Percentiles rank a stretch among this genome's conserved stretches.
Conservation (phyloP, 2,888 invertebrate genomes). For the Tiphia femorata region DNA sequence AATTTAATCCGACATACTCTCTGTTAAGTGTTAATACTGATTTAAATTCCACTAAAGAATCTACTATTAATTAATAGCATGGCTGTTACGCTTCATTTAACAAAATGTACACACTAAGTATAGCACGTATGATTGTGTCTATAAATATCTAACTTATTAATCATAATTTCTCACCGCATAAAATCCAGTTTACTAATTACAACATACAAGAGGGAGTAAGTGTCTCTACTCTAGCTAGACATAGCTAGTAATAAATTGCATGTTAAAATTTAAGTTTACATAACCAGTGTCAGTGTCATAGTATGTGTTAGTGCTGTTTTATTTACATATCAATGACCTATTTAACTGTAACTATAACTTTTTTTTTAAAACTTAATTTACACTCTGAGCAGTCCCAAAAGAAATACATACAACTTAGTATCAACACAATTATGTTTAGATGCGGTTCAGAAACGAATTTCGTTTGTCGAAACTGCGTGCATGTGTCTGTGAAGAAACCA, state of each 20-base stretch:
- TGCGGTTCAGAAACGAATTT: conserved; percentile 35
- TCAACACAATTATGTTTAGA: background rate
- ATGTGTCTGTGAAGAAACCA: conserved; percentile 56
- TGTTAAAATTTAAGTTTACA: conserved; percentile 24
- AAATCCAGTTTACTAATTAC: conserved; percentile 19
- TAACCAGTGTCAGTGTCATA: conserved; percentile 12
- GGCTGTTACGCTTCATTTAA: too few species aligned
- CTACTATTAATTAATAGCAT: background rate
- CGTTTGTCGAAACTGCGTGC: conserved; percentile 47
- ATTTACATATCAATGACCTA: conserved; percentile 18
- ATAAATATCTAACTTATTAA: conserved; percentile 19
- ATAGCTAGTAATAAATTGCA: conserved; percentile 16
- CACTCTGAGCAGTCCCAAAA: too few species aligned
- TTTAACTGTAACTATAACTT: background rate
- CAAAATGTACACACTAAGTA: background rate
- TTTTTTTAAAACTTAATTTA: background rate
- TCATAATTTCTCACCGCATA: conserved; percentile 14
- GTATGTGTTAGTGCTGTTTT: conserved; percentile 16
- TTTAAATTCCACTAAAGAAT: background rate
- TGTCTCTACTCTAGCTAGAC: conserved; percentile 6
- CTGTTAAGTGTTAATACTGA: background rate
- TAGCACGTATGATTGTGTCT: background rate
- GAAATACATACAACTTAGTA: too few species aligned
- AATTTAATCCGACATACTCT: background rate
- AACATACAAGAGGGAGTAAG: conserved; percentile 16